Evolutionary conservation across 2,888 invertebrate species (phyloP).

Genomic region (Azorinus chamasolen): DNA sequence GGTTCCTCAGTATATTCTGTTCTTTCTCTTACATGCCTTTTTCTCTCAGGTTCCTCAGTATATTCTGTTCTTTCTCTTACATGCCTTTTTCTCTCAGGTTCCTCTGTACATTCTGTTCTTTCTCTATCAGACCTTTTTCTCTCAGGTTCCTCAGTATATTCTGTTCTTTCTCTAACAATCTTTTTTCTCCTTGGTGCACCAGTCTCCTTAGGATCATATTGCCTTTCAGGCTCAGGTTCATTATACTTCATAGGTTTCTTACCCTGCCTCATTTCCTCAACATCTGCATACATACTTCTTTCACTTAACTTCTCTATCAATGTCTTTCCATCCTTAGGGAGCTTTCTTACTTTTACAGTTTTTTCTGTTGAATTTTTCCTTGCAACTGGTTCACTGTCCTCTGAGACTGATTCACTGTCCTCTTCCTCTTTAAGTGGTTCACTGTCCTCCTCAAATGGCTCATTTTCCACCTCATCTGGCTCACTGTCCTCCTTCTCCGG

Average conservation of each 20-base stretch:
- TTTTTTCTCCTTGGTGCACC: neutral
- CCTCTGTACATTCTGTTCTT: slow-evolving; percentile 1
- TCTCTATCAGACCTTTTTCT: slow-evolving; percentile 1
- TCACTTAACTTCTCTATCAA: slow-evolving; percentile 47
- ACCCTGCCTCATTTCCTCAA: slow-evolving; percentile 48
- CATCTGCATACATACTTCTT: slow-evolving; percentile 61
- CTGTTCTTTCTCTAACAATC: neutral
- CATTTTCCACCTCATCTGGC: slow-evolving; percentile 9
- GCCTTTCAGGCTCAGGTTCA: slow-evolving; percentile 6
- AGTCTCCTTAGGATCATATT: slow-evolving; percentile 2
- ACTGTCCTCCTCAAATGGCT: slow-evolving; percentile 12
- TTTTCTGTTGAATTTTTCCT: slow-evolving; percentile 13
- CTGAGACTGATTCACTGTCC: neutral
- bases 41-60: slow-evolving; percentile 2
- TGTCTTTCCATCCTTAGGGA: slow-evolving; percentile 42
- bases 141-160: slow-evolving; percentile 2
- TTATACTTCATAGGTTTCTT: slow-evolving; percentile 15
- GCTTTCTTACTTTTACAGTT: slow-evolving; percentile 27
- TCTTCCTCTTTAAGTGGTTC: neutral
- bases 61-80: slow-evolving; percentile 3
- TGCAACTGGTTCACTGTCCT: slow-evolving; percentile 16
- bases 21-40: neutral
- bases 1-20: neutral
- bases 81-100: neutral
- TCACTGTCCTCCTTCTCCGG: neutral